Conservation (phyloP, 92 coral and sea anemone species). For the Bergia sp. region DNA sequence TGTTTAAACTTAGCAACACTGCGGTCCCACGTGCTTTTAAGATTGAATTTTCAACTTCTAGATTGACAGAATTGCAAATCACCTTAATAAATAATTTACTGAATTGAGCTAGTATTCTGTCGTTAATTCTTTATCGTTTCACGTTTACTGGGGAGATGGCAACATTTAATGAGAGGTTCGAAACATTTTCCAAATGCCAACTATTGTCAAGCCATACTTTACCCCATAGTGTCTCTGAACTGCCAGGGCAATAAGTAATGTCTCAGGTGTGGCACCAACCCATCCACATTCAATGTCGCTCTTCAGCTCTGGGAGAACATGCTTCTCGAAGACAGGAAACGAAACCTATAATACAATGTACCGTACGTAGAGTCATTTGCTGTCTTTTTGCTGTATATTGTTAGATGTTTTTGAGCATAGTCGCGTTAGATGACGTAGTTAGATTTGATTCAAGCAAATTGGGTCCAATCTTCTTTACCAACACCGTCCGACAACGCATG, state of each 20-base stretch:
- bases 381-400: too few relatives aligned
- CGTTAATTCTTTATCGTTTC: neutral
- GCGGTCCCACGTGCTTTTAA: too few relatives aligned
- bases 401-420: too few relatives aligned
- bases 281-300: slow-evolving; percentile 75
- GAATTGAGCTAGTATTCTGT: too few relatives aligned
- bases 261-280: slow-evolving; percentile 80
- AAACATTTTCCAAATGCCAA: neutral
- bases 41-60: too few relatives aligned
- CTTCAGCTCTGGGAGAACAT: slow-evolving; percentile 72
- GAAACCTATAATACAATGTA: slow-evolving; percentile 61
- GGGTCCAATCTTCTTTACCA: too few relatives aligned
- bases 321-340: slow-evolving; percentile 70
- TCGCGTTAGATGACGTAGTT: too few relatives aligned
- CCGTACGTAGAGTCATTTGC: neutral
- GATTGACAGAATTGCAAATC: neutral
- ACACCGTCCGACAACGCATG: too few relatives aligned
- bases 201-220: neutral
- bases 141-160: neutral
- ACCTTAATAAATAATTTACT: too few relatives aligned
- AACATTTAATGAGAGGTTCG: neutral
- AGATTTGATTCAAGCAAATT: too few relatives aligned
- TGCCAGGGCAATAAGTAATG: slow-evolving; percentile 71
- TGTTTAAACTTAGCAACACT: too few relatives aligned
- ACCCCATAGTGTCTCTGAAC: slow-evolving; percentile 86